phyloP scores from a whole-genome alignment of 2,797 vertebrate species.

The Gymnocypris eckloni region DNA sequence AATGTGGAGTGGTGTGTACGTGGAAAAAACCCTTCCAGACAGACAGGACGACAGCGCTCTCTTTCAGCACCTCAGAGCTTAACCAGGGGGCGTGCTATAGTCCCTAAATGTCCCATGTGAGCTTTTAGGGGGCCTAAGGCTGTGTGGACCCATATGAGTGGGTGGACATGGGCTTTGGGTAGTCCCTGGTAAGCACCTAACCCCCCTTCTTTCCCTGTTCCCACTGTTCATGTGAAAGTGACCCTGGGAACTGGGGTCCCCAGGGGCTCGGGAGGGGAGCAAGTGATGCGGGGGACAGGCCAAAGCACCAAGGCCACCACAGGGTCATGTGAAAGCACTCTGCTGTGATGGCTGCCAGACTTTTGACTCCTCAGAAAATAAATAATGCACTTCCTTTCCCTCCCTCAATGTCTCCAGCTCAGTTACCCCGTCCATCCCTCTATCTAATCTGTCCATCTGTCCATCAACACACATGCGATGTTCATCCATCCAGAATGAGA shows the following conservation, averaged over 20 bases:
- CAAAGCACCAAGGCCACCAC: conserved; percentile 55
- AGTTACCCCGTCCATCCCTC: conserved; percentile 42
- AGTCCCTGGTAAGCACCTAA: conserved; percentile 38
- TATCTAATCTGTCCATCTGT: conserved; percentile 55
- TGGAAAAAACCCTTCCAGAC: conserved; percentile 17
- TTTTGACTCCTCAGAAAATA: conserved; percentile 73
- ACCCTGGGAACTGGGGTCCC: conserved; percentile 70
- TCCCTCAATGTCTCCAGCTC: conserved; percentile 54
- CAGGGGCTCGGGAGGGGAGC: conserved; percentile 55
- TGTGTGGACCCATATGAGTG: conserved; percentile 29
- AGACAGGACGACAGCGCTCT: conserved; percentile 10
- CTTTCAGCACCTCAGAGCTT: conserved; percentile 27
- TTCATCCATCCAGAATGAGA: conserved; percentile 14
- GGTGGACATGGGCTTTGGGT: conserved; percentile 30
- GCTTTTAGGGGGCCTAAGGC: neutral
- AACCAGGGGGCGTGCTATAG: neutral
- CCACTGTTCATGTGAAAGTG: conserved; percentile 70
- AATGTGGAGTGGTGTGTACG: conserved; percentile 18
- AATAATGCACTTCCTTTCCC: conserved; percentile 75
- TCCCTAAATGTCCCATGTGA: conserved; percentile 3
- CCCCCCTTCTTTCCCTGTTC: neutral
- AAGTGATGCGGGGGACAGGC: conserved; percentile 56
- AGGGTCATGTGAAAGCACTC: conserved; percentile 79
- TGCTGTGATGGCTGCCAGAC: conserved; percentile 67
- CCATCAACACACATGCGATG: conserved; percentile 34